phyloP scores from a whole-genome alignment of 2,797 vertebrate species.

The Xiphorhynchus erythropygius region DNA sequence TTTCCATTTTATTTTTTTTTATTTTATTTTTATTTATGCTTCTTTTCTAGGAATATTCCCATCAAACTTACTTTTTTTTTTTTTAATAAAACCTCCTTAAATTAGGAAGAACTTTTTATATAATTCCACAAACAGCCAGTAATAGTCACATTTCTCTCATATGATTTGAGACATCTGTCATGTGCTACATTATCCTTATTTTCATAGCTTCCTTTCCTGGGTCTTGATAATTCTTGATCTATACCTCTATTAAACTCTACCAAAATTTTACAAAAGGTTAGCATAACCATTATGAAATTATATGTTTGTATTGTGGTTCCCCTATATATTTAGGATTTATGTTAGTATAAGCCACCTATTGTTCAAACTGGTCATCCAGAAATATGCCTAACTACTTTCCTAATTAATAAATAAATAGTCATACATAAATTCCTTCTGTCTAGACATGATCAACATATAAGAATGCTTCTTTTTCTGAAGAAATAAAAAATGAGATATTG shows the following conservation, averaged over 20 bases:
- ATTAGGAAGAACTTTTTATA: background rate
- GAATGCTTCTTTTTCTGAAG: background rate
- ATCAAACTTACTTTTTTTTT: background rate
- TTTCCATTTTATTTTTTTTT: background rate
- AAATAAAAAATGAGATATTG: background rate
- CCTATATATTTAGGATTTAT: background rate
- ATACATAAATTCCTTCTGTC: background rate
- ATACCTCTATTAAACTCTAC: background rate
- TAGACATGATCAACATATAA: background rate
- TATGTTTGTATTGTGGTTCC: background rate
- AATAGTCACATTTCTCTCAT: background rate
- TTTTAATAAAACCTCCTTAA: background rate
- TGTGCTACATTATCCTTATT: background rate
- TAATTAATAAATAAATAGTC: background rate
- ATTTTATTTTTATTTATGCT: background rate
- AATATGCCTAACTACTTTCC: background rate
- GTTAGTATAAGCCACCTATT: background rate
- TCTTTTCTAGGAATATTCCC: background rate
- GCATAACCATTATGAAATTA: background rate
- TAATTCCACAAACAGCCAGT: background rate
- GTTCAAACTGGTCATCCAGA: background rate
- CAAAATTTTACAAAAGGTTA: background rate
- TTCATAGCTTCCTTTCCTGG: background rate
- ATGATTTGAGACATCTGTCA: background rate
- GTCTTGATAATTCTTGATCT: background rate